Conservation (phyloP, 2,888 invertebrate genomes). For the Mantis religiosa region DNA sequence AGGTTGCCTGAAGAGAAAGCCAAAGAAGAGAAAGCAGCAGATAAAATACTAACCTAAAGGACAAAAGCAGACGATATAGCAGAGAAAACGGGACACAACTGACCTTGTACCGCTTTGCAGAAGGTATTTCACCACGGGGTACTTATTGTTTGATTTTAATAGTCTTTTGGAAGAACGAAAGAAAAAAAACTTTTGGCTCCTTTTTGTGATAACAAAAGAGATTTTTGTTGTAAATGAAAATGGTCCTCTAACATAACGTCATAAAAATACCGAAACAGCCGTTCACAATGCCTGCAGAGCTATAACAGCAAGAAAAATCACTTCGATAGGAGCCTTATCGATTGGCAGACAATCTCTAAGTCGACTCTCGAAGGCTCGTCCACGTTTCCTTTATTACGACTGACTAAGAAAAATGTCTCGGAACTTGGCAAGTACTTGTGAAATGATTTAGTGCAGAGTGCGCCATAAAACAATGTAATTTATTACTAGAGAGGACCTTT, state of each 20-base stretch:
- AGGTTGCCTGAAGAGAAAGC: too few species aligned
- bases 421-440: background rate
- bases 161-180: too few species aligned
- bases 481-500: background rate
- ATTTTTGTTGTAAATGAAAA: background rate
- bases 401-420: background rate
- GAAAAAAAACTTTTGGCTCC: background rate
- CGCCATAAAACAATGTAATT: background rate
- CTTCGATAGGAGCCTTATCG: background rate
- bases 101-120: too few species aligned
- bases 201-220: background rate
- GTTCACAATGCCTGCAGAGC: background rate
- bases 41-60: too few species aligned
- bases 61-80: too few species aligned
- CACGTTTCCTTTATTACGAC: background rate
- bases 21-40: too few species aligned
- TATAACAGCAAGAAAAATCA: background rate
- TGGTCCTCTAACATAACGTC: background rate
- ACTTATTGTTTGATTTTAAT: too few species aligned
- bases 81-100: too few species aligned
- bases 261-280: background rate
- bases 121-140: too few species aligned
- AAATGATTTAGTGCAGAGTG: background rate
- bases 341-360: background rate
- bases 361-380: background rate